Conservation (phyloP, 2,797 vertebrate species). For the Apodemus agrarius region DNA sequence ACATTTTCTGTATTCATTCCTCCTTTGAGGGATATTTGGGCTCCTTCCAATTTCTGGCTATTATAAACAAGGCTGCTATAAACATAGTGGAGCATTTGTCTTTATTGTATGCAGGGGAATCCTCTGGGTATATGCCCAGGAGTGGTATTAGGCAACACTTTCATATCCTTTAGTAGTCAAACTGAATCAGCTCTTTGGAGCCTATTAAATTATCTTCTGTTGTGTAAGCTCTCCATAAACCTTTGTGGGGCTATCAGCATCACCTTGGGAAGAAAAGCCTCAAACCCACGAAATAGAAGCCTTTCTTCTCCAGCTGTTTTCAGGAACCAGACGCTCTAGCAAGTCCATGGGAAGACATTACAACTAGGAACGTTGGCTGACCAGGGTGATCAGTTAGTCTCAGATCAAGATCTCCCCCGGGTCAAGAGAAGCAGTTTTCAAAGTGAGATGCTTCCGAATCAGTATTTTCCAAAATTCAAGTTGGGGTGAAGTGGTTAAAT, state of each 20-base stretch:
- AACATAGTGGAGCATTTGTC: too few species aligned
- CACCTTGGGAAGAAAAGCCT: neutral
- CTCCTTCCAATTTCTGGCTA: too few species aligned
- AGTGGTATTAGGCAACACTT: constrained; percentile 22
- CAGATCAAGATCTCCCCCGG: neutral
- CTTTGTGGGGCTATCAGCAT: neutral
- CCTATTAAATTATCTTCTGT: neutral
- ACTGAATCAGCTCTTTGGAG: neutral
- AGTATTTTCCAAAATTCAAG: neutral
- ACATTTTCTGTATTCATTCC: too few species aligned
- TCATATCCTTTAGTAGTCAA: neutral
- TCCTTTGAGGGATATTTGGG: too few species aligned
- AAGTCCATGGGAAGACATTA: neutral
- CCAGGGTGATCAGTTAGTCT: neutral
- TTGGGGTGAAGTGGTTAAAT: neutral
- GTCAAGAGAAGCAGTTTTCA: neutral
- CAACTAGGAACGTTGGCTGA: neutral
- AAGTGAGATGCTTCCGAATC: neutral
- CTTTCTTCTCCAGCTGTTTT: neutral
- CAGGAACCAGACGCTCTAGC: neutral
- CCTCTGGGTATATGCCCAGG: too few species aligned
- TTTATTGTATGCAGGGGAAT: too few species aligned
- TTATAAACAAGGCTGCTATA: too few species aligned
- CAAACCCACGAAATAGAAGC: neutral
- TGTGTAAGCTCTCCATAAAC: neutral